These are phyloP conservation scores for Oryzias curvinotus DNA, from an alignment of 2,113 vertebrate genomes.

Conservation along the genomic window DNA sequence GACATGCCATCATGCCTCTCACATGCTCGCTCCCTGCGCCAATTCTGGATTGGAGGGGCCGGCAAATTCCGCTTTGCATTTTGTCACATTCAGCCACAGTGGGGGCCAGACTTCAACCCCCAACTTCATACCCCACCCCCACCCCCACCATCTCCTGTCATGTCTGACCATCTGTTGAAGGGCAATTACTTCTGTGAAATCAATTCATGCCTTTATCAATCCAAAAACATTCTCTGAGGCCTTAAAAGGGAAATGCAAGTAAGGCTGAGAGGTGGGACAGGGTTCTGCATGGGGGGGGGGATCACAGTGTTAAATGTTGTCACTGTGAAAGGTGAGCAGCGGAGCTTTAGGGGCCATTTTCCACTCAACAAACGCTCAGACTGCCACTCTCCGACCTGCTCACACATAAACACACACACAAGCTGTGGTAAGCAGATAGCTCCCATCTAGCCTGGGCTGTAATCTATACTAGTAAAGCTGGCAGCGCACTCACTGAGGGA, in stretches of 20 bases:
- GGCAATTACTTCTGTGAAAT: constrained; percentile 80
- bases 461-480: constrained; percentile 59
- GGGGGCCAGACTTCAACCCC: constrained; percentile 40
- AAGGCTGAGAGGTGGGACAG: background rate
- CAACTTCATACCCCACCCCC: background rate
- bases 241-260: constrained; percentile 61
- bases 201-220: constrained; percentile 70
- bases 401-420: constrained; percentile 25
- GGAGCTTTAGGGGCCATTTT: constrained; percentile 75
- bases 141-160: constrained; percentile 18
- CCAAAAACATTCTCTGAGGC: constrained; percentile 69
- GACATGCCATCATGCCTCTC: constrained; percentile 84
- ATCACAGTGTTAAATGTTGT: constrained; percentile 77
- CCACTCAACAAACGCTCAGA: constrained; percentile 73
- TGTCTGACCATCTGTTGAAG: constrained; percentile 77
- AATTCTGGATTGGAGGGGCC: constrained; percentile 80
- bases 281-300: constrained; percentile 14
- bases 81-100: constrained; percentile 80
- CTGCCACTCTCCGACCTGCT: constrained; percentile 1
- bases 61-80: constrained; percentile 84
- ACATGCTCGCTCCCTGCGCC: constrained; percentile 77
- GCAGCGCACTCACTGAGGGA: constrained; percentile 48
- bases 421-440: constrained; percentile 50
- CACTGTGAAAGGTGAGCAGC: constrained; percentile 79
- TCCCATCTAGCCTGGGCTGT: constrained; percentile 39